Conservation (phyloP, 1,140 invertebrate genomes). For the Ooceraea biroi region DNA sequence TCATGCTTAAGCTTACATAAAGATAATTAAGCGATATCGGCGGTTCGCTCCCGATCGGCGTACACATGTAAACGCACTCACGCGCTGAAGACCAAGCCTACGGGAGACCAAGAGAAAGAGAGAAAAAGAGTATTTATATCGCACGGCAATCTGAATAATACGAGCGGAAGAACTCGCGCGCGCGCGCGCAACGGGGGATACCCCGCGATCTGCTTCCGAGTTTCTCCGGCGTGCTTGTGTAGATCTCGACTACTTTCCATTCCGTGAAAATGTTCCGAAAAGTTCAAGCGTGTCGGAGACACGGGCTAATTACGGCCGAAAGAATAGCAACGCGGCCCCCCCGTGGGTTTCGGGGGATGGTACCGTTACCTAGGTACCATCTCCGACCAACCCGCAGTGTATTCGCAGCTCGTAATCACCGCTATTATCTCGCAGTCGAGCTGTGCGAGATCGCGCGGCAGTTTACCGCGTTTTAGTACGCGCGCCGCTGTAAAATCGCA, state of each 20-base stretch:
- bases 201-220: slow-evolving; percentile 43
- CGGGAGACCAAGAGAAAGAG: neutral
- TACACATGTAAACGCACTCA: neutral
- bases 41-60: neutral
- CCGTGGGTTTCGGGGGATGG: slow-evolving; percentile 26
- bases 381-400: slow-evolving; percentile 11
- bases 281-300: slow-evolving; percentile 66
- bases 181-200: neutral
- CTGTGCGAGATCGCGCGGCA: slow-evolving; percentile 3
- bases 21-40: slow-evolving; percentile 36
- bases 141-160: slow-evolving; percentile 15
- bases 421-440: slow-evolving; percentile 48
- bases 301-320: slow-evolving; percentile 67
- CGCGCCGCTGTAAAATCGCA: slow-evolving; percentile 25
- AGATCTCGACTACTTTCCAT: slow-evolving; percentile 35
- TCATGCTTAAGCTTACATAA: slow-evolving; percentile 22
- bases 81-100: neutral
- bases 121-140: neutral
- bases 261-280: slow-evolving; percentile 66
- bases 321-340: slow-evolving; percentile 29
- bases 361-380: slow-evolving; percentile 63
- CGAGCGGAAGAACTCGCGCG: slow-evolving; percentile 35
- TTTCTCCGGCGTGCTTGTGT: slow-evolving; percentile 30
- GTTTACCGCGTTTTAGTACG: slow-evolving; percentile 14
- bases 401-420: slow-evolving; percentile 16